A percentile compares a stretch with the other conserved stretches of the same genome.
phyloP scores from a whole-genome alignment of 2,113 vertebrate species.

The Callaeas wilsoni region DNA sequence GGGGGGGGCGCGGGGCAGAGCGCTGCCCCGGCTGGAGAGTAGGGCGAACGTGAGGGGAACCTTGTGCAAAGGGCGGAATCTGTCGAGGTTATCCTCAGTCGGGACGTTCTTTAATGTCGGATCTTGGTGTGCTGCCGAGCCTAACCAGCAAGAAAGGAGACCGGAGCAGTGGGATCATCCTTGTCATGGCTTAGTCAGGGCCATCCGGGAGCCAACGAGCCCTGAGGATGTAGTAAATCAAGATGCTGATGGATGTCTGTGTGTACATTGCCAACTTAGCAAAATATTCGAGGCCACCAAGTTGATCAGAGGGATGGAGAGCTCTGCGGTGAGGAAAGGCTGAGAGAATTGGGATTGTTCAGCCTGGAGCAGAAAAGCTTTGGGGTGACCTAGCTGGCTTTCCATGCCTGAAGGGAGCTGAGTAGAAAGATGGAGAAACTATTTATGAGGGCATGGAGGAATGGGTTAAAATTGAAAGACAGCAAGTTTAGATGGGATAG shows the following conservation, averaged over 20 bases:
- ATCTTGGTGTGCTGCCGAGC: not conserved
- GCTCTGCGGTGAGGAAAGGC: not conserved
- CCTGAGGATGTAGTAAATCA: not conserved
- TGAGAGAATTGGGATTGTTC: not conserved
- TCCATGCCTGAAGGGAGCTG: not conserved
- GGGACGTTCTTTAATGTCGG: not conserved
- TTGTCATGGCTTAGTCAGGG: not conserved
- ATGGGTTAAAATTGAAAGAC: not conserved
- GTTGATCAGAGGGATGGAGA: not conserved
- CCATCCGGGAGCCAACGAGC: no score
- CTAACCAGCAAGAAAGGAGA: not conserved
- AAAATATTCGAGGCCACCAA: not conserved
- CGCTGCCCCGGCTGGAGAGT: not conserved
- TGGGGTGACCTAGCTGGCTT: not conserved
- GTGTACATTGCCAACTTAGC: not conserved
- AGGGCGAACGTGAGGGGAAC: not conserved
- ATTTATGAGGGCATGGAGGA: rapidly evolving
- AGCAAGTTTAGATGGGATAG: not conserved
- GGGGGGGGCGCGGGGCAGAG: not conserved
- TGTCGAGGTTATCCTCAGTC: not conserved
- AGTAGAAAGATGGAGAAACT: no score
- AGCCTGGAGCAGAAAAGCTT: not conserved
- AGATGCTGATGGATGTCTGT: no score
- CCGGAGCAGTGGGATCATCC: not conserved
- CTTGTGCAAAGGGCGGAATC: not conserved